These are phyloP conservation scores for Drosophila triauraria DNA, from an alignment of 1,140 invertebrate species.

Conservation along the genomic window DNA sequence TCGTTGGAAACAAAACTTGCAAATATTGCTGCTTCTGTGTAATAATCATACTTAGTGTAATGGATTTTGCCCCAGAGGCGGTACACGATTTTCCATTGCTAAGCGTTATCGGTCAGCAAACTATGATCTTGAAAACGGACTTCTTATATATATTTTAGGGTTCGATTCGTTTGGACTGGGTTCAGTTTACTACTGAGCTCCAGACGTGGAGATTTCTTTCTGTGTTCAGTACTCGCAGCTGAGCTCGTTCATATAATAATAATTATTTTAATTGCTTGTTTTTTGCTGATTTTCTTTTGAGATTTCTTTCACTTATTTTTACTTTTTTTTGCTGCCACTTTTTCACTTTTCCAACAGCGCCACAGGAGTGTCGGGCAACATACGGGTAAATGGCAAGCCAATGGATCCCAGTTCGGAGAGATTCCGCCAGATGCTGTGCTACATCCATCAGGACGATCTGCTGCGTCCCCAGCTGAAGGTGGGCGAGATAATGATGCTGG, in stretches of 20 bases:
- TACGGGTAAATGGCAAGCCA: conserved; percentile 91
- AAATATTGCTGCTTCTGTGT: conserved; percentile 6
- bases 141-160: conserved; percentile 5
- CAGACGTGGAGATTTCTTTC: conserved; percentile 16
- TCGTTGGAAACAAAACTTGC: not conserved
- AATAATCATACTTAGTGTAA: conserved; percentile 29
- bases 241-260: conserved; percentile 33
- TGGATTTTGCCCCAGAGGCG: conserved; percentile 8
- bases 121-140: conserved; percentile 71
- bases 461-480: conserved; percentile 92
- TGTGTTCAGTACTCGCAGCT: not conserved
- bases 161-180: conserved; percentile 7
- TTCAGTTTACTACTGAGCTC: conserved; percentile 12
- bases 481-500: conserved; percentile 93
- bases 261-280: conserved; percentile 45
- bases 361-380: conserved; percentile 88
- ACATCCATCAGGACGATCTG: conserved; percentile 96
- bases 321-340: not conserved
- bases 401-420: conserved; percentile 89
- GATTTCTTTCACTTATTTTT: conserved; percentile 29
- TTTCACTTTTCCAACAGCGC: conserved; percentile 81
- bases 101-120: conserved; percentile 72
- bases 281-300: conserved; percentile 30
- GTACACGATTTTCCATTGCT: conserved; percentile 42
- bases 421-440: conserved; percentile 93